phyloP scores from a whole-genome alignment of 2,888 invertebrate species.

The Melinaea marsaeus region DNA sequence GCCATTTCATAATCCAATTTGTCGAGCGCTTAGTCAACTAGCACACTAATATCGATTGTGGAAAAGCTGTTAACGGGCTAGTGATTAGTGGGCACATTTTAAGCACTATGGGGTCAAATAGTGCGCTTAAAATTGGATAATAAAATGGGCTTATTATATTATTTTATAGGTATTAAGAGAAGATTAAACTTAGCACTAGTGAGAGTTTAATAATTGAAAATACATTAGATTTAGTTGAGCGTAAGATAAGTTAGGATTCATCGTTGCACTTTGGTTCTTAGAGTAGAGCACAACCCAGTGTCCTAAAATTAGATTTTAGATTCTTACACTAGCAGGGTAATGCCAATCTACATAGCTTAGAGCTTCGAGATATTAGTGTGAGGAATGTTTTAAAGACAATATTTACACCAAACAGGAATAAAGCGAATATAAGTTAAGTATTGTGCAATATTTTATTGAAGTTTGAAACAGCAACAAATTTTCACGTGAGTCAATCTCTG shows the following conservation, averaged over 20 bases:
- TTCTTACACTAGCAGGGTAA: background rate
- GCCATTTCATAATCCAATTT: no score
- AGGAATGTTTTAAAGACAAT: background rate
- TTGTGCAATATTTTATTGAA: no score
- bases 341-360: background rate
- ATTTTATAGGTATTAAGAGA: constrained; percentile 25
- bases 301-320: background rate
- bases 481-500: no score
- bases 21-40: no score
- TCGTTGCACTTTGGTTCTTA: constrained; percentile 12
- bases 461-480: no score
- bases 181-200: constrained; percentile 9
- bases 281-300: constrained; percentile 13
- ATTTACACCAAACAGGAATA: no score
- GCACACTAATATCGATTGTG: no score
- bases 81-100: no score
- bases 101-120: no score
- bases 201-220: constrained; percentile 37
- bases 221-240: constrained; percentile 62
- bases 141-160: constrained; percentile 33
- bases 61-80: no score
- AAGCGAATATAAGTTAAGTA: no score
- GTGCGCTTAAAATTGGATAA: no score
- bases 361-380: background rate
- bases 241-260: constrained; percentile 36